Base-by-base conservation (phyloP, 2,113 vertebrate genomes). In the Ivindomyrus marchei region DNA sequence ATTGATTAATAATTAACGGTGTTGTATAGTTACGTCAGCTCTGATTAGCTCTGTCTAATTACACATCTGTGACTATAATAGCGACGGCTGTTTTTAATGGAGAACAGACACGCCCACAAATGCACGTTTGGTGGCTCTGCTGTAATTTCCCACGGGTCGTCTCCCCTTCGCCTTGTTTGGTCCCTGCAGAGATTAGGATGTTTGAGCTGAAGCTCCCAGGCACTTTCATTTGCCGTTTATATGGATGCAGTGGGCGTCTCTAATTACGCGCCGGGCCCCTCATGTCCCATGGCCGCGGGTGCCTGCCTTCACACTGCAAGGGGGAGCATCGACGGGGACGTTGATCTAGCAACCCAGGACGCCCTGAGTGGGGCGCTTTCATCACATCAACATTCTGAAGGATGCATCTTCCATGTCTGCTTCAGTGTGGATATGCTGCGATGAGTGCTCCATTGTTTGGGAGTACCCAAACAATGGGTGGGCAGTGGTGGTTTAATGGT, bases 1-100 rank as follows among this genome's bases (percentile, higher is more conserved):
- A 88, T 90, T 46, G 47, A 66, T 90, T 90, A 80, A 91, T 91
- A 84, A 89, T 86, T 89, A 47, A 62, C 7, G 50, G 27, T 53
- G 46, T 80, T 49, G 17, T 62, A 21, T 39, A 47, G 24, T 13
- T 88, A 45, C 53, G 50, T 91, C 66, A 27, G 45, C 27, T 39
- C 50, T 58, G 90, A 88, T 90, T 88, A 85, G 53, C 53, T 58
- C 24, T 10, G 42, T 87, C 70, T 85, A 36, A 62, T 70, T 77
- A 56, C 31, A 49, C 24, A 80, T 77, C 27, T 24, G 21, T 7
- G 11, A 31, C 87, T 15, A 17, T 45, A 24, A 52, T 52, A 10
- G 39, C 9, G 42, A n/a, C 27, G 36, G 31, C 80, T 90, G 50
- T 89, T 62, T 56, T 6, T 47, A 92, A 42, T 45, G 39, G 70